Base-by-base conservation (phyloP, 2,888 invertebrate genomes). In the Xiphydria camelus region DNA sequence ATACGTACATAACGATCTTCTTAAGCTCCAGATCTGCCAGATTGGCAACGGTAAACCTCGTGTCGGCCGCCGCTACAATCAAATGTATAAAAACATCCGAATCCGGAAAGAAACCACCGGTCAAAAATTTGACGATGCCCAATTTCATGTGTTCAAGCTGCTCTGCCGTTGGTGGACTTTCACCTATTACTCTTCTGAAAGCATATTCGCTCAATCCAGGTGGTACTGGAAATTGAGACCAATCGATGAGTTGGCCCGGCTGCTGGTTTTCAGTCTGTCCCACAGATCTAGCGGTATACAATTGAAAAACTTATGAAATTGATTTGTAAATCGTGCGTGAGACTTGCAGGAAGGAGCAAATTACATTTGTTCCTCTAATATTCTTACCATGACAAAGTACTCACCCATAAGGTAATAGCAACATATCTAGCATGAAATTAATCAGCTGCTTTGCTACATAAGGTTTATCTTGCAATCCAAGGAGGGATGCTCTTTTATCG, bases 1-100 rank as follows among this genome's bases (percentile, higher is more conserved):
- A 20, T 36, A 47, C 64, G 57, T 77, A 87, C 87, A 83, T 82
- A 53, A 84, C 83, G 31, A 87, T 82, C 75, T 90, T 88, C 64
- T 90, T 91, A 5, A 95, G 76, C 59, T 92, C 91, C 53, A 86
- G 84, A 67, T 94, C 91, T 1, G 93, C 94, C 44, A 88, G 82
- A 68, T 92, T 91, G 40, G 92, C 92, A 32, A 95, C 91, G 75
- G 87, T 89, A 71, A 89, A 94, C 51, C 94, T 80, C 0, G 93
- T 91, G 68, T 95, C 95, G 0, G 94, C 87, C 0, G 92, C 89
- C 2, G 91, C 94, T 4, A 95, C 85, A 5, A 94, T 85, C 47
- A 93, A 78, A 41, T 90, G 87, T 50, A 88, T 77, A 15, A 92
- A 79, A 19, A 89, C 83, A 46, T 91, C 89, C 17, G 83, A 81